These are phyloP conservation scores for Pilophorus perplexus DNA, from an alignment of 2,888 invertebrate genomes.

Conservation along the genomic window DNA sequence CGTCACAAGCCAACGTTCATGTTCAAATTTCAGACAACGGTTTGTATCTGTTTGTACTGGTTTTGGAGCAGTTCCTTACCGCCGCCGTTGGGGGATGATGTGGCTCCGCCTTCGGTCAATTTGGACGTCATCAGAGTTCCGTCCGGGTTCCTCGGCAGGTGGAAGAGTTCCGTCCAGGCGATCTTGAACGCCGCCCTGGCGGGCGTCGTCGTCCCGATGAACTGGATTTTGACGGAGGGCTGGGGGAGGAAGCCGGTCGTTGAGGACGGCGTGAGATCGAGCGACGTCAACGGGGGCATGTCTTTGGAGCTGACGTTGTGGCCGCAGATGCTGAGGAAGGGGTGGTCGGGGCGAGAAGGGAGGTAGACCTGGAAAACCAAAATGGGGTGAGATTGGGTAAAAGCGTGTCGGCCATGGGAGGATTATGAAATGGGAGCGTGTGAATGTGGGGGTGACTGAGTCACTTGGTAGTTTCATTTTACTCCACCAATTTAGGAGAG, in stretches of 20 bases:
- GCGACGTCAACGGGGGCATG: constrained; percentile 61
- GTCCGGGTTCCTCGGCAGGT: constrained; percentile 78
- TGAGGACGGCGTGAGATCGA: constrained; percentile 58
- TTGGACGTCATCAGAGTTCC: constrained; percentile 76
- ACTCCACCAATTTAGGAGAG: no score
- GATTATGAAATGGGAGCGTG: no score
- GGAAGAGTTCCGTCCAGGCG: constrained; percentile 85
- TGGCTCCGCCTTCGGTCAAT: constrained; percentile 55
- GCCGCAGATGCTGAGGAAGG: constrained; percentile 78
- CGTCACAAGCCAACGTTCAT: no score
- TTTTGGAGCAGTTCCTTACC: no score
- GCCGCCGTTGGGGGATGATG: constrained; percentile 42
- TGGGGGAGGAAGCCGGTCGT: constrained; percentile 64
- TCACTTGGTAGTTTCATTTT: no score
- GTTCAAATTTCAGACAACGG: no score
- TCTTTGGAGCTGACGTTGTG: constrained; percentile 79
- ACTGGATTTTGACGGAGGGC: constrained; percentile 50
- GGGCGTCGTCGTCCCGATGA: constrained; percentile 67
- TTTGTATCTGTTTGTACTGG: no score
- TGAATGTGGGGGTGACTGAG: no score
- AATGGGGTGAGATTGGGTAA: no score
- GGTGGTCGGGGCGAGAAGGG: constrained; percentile 63
- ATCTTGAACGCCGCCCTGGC: constrained; percentile 83
- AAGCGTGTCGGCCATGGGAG: no score
- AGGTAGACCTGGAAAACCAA: constrained; percentile 59